Conservation (phyloP, 2,113 vertebrate genomes). For the Chloroceryle aenea region DNA sequence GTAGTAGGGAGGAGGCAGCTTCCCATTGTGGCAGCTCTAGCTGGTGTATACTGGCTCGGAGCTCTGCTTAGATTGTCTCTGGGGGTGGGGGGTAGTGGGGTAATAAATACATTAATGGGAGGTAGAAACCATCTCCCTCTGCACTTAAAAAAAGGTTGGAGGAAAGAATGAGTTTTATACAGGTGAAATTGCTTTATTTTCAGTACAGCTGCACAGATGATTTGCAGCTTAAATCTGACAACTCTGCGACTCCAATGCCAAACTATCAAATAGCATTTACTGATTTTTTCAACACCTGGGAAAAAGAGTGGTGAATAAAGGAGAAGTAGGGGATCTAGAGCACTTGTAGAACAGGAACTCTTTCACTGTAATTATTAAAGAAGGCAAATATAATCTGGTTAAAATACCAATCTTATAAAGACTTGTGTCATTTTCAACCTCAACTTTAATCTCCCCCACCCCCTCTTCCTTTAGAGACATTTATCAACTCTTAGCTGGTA, state of each 20-base stretch:
- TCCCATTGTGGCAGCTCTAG: background rate
- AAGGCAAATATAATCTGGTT: background rate
- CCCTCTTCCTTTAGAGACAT: background rate
- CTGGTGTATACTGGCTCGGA: background rate
- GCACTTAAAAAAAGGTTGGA: background rate
- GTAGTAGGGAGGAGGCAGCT: background rate
- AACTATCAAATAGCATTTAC: background rate
- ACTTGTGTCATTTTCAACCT: background rate
- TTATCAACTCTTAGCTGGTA: background rate
- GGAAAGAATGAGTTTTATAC: background rate
- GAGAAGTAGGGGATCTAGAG: background rate
- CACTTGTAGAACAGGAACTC: background rate
- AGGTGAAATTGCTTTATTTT: background rate
- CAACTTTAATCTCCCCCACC: background rate
- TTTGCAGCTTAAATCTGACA: background rate
- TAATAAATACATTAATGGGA: background rate
- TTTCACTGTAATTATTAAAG: background rate
- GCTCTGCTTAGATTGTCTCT: background rate
- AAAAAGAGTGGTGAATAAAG: accelerated
- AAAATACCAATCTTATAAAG: background rate
- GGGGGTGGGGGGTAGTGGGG: too few species aligned
- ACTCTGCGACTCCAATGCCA: background rate
- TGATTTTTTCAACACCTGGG: background rate
- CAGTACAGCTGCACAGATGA: background rate
- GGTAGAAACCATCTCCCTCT: background rate